Conservation (phyloP, 2,888 invertebrate genomes). For the Drosophila prostipennis region DNA sequence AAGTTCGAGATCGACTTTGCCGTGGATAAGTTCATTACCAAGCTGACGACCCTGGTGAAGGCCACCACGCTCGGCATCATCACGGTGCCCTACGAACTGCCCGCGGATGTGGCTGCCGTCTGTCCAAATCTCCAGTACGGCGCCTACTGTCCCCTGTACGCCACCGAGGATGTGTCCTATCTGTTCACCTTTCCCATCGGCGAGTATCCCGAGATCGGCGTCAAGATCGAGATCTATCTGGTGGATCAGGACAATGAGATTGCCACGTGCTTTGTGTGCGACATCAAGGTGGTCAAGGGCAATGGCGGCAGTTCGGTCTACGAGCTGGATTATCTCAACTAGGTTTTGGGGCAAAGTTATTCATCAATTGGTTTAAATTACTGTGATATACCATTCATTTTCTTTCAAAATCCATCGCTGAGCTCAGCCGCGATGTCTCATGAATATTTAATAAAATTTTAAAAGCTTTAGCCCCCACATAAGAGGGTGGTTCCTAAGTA, state of each 20-base stretch:
- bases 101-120: constrained; percentile 76
- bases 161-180: constrained; percentile 82
- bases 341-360: neutral
- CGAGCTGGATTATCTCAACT: constrained; percentile 57
- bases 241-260: constrained; percentile 74
- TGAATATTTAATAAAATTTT: constrained; percentile 44
- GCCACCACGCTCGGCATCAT: constrained; percentile 81
- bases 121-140: constrained; percentile 79
- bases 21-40: constrained; percentile 66
- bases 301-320: constrained; percentile 30
- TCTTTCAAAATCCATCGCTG: constrained; percentile 13
- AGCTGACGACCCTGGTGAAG: constrained; percentile 62
- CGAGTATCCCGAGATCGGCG: constrained; percentile 81
- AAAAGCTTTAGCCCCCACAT: constrained; percentile 26
- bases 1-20: constrained; percentile 79
- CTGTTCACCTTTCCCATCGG: constrained; percentile 80
- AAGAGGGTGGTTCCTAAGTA: constrained; percentile 15
- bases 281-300: constrained; percentile 81
- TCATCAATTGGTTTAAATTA: constrained; percentile 19
- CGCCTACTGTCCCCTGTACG: constrained; percentile 82
- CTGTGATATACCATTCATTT: constrained; percentile 59
- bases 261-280: constrained; percentile 77
- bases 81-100: constrained; percentile 82
- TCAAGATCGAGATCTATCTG: constrained; percentile 79
- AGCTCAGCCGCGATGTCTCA: constrained; percentile 12